Conservation (phyloP, 2,113 vertebrate genomes). For the Archocentrus centrarchus region DNA sequence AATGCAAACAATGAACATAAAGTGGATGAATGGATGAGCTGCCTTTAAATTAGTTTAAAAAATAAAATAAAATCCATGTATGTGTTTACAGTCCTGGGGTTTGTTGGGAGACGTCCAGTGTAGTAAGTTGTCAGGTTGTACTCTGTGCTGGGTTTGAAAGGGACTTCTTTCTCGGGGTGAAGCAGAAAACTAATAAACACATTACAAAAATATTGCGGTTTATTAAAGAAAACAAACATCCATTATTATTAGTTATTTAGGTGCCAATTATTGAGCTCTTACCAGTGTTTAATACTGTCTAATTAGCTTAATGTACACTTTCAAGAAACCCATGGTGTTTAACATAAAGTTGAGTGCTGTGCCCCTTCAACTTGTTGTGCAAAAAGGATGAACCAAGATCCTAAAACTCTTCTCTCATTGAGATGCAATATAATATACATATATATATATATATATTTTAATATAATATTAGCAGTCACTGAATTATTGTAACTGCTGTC, state of each 20-base stretch:
- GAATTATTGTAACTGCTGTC: neutral
- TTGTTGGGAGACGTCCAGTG: neutral
- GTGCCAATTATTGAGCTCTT: conserved; percentile 4
- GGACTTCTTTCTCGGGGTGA: neutral
- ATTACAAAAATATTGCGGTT: conserved; percentile 33
- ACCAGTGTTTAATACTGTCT: neutral
- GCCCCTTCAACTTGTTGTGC: conserved; percentile 40
- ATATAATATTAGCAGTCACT: neutral
- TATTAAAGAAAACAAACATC: conserved; percentile 33
- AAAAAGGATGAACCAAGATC: conserved; percentile 5
- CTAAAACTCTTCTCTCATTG: conserved; percentile 5
- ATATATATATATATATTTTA: neutral
- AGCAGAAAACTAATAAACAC: neutral
- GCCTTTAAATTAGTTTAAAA: neutral
- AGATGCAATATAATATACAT: neutral
- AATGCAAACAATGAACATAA: neutral
- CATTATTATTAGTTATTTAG: conserved; percentile 64
- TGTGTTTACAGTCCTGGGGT: neutral
- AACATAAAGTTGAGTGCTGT: neutral
- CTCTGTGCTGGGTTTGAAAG: neutral
- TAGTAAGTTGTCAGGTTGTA: neutral
- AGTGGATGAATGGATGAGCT: neutral
- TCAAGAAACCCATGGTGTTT: neutral
- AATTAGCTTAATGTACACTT: neutral
- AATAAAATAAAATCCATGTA: neutral